These are phyloP conservation scores for Puma concolor DNA, from an alignment of 2,113 vertebrate genomes.

Conservation along the genomic window DNA sequence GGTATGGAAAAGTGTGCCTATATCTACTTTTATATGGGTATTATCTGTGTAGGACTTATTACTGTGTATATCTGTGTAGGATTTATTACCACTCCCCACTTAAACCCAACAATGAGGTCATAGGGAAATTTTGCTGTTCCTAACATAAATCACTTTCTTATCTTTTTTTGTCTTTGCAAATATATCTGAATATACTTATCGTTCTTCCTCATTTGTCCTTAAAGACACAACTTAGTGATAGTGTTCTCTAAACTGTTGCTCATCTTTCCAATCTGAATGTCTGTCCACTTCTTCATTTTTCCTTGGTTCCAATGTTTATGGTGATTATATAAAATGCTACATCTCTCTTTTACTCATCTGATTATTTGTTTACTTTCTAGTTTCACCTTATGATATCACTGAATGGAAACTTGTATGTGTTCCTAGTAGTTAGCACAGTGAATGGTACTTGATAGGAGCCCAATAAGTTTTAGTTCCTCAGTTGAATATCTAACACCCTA, in stretches of 20 bases:
- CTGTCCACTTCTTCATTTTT: not conserved
- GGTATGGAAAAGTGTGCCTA: fast-evolving
- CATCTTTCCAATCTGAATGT: not conserved
- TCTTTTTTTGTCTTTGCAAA: not conserved
- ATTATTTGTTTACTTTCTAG: not conserved
- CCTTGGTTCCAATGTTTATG: not conserved
- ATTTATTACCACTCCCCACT: not conserved
- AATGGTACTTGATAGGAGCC: not conserved
- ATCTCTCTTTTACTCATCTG: not conserved
- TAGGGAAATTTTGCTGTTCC: not conserved
- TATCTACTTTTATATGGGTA: not conserved
- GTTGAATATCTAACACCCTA: not conserved
- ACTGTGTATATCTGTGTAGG: too few relatives aligned
- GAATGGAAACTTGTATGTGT: not conserved
- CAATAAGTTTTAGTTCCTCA: not conserved
- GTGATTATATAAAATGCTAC: not conserved
- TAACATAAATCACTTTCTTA: not conserved
- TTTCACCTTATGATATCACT: not conserved
- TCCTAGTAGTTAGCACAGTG: not conserved
- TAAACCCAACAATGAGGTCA: not conserved
- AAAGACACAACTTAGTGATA: not conserved
- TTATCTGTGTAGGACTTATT: not conserved
- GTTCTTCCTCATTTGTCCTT: not conserved
- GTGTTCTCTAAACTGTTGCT: not conserved
- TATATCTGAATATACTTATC: not conserved